Evolutionary conservation across 2,797 vertebrate genomes (phyloP).

Genomic region (Percopsis omiscomaycus): DNA sequence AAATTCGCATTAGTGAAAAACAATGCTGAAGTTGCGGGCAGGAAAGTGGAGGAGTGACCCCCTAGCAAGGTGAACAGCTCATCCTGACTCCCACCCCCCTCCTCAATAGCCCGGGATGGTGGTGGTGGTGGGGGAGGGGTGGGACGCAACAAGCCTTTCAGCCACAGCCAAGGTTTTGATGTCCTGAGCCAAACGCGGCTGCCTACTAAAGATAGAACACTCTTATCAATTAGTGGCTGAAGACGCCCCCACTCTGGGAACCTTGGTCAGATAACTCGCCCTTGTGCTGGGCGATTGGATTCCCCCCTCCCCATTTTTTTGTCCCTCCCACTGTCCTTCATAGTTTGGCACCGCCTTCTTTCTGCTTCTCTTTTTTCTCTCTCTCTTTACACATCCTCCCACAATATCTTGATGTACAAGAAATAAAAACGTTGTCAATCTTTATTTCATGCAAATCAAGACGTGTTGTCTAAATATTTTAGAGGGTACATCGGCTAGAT

Average conservation of each 20-base stretch:
- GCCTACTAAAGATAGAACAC: slow-evolving; percentile 79
- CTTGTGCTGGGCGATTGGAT: slow-evolving; percentile 74
- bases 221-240: slow-evolving; percentile 81
- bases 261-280: slow-evolving; percentile 79
- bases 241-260: slow-evolving; percentile 72
- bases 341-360: slow-evolving; percentile 59
- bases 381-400: slow-evolving; percentile 16
- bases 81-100: slow-evolving; percentile 63
- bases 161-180: slow-evolving; percentile 77
- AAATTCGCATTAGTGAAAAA: slow-evolving; percentile 47
- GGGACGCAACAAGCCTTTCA: slow-evolving; percentile 69
- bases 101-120: slow-evolving; percentile 39
- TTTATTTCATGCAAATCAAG: slow-evolving; percentile 46
- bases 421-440: slow-evolving; percentile 16
- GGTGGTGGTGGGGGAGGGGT: background rate
- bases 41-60: slow-evolving; percentile 61
- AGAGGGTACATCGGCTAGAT: slow-evolving; percentile 67
- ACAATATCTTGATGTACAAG: slow-evolving; percentile 6
- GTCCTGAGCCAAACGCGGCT: slow-evolving; percentile 73
- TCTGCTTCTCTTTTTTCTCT: slow-evolving; percentile 3
- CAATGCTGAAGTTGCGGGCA: slow-evolving; percentile 43
- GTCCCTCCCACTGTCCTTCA: slow-evolving; percentile 71
- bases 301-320: slow-evolving; percentile 67
- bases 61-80: slow-evolving; percentile 65
- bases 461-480: slow-evolving; percentile 61